These are phyloP conservation scores for Uromys caudimaculatus DNA, from an alignment of 2,797 vertebrate genomes.

Conservation along the genomic window DNA sequence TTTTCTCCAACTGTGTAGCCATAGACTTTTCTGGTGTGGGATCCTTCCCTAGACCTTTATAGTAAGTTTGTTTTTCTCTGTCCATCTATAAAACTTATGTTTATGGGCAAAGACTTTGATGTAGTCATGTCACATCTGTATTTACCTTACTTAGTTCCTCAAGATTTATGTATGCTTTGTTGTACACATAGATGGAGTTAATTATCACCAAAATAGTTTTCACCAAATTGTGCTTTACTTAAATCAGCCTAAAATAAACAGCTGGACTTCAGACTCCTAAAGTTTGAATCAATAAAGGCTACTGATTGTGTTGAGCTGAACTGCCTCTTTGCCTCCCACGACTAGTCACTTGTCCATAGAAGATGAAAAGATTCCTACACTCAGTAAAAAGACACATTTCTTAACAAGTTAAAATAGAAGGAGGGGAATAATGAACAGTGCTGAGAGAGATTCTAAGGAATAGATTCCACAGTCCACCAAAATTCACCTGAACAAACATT, in stretches of 20 bases:
- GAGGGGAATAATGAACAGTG: background rate
- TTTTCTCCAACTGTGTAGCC: background rate
- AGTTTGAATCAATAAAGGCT: background rate
- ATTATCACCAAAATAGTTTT: background rate
- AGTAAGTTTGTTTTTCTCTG: background rate
- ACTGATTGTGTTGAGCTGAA: background rate
- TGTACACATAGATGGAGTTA: background rate
- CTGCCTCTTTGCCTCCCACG: too few species aligned
- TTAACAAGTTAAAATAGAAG: too few species aligned
- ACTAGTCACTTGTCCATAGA: background rate
- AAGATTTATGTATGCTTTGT: background rate
- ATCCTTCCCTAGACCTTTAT: background rate
- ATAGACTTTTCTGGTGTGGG: background rate
- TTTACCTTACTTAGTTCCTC: background rate
- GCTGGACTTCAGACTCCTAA: background rate
- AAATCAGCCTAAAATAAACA: too few species aligned
- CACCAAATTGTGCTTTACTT: background rate
- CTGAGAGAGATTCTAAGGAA: background rate
- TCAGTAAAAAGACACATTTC: background rate
- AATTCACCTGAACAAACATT: background rate
- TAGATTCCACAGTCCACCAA: background rate
- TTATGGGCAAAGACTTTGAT: background rate
- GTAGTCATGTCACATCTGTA: background rate
- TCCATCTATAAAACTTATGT: background rate
- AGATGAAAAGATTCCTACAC: accelerated